Conservation (phyloP, 2,888 invertebrate species). For the Ariolimax columbianus region DNA sequence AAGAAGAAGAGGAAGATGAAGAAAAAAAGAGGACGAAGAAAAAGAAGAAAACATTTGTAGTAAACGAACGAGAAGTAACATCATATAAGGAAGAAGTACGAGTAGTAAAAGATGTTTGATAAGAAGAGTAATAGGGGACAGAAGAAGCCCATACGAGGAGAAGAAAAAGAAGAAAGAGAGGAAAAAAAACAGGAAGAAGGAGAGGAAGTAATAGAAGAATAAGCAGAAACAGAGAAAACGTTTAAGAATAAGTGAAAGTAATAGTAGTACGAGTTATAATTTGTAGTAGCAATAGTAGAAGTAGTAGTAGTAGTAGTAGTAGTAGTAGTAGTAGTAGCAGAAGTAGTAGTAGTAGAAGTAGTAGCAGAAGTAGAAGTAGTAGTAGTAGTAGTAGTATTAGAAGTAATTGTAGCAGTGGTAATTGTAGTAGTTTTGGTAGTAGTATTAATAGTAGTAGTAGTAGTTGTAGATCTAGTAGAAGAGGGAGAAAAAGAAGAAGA, state of each 20-base stretch:
- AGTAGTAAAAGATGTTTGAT: neutral
- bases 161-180: constrained; percentile 26
- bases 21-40: neutral
- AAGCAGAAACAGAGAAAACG: neutral
- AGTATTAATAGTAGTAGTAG: neutral
- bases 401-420: constrained; percentile 45
- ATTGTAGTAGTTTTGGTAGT: constrained; percentile 38
- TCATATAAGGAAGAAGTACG: neutral
- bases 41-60: neutral
- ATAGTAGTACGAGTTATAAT: neutral
- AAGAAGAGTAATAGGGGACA: constrained; percentile 23
- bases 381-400: constrained; percentile 41
- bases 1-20: neutral
- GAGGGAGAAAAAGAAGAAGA: constrained; percentile 42
- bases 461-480: constrained; percentile 38
- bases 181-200: constrained; percentile 21
- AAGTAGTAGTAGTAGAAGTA: constrained; percentile 51
- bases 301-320: constrained; percentile 51
- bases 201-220: neutral
- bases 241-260: neutral
- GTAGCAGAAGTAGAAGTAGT: constrained; percentile 49
- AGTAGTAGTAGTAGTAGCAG: constrained; percentile 52
- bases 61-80: neutral
- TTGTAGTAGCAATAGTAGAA: constrained; percentile 52
- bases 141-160: too few species aligned